A percentile compares a stretch with the other conserved stretches of the same genome.
Evolutionary conservation across 2,888 invertebrate genomes (phyloP).

Genomic region (Leucoma salicis): DNA sequence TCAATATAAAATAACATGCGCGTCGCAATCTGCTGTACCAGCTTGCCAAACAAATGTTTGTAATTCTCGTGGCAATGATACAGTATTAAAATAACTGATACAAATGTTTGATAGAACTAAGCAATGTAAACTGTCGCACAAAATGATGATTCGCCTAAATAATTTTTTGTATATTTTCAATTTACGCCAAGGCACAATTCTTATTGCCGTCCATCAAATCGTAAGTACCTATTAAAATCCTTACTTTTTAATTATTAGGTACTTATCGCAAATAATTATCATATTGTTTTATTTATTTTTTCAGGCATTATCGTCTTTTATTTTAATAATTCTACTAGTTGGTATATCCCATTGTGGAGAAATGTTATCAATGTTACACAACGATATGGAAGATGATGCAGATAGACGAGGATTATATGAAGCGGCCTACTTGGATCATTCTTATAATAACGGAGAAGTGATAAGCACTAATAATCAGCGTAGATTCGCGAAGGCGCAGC

Average conservation of each 20-base stretch:
- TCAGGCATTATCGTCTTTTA: constrained; percentile 75
- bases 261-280: too few species aligned
- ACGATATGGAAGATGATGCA: constrained; percentile 77
- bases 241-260: background rate
- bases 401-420: constrained; percentile 69
- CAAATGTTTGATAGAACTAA: constrained; percentile 73
- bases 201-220: constrained; percentile 80
- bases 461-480: constrained; percentile 74
- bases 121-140: constrained; percentile 67
- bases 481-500: constrained; percentile 74
- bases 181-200: constrained; percentile 78
- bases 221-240: constrained; percentile 59
- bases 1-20: constrained; percentile 71
- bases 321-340: constrained; percentile 71
- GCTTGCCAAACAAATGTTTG: constrained; percentile 58
- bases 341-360: constrained; percentile 75
- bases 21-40: constrained; percentile 31
- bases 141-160: constrained; percentile 71
- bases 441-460: constrained; percentile 65
- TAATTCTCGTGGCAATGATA: constrained; percentile 45
- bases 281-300: constrained; percentile 12
- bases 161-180: constrained; percentile 77
- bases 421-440: constrained; percentile 55
- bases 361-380: constrained; percentile 74
- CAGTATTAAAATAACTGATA: constrained; percentile 47